These are phyloP conservation scores for Parnassius glacialis DNA, from an alignment of 2,888 invertebrate genomes.

Conservation along the genomic window DNA sequence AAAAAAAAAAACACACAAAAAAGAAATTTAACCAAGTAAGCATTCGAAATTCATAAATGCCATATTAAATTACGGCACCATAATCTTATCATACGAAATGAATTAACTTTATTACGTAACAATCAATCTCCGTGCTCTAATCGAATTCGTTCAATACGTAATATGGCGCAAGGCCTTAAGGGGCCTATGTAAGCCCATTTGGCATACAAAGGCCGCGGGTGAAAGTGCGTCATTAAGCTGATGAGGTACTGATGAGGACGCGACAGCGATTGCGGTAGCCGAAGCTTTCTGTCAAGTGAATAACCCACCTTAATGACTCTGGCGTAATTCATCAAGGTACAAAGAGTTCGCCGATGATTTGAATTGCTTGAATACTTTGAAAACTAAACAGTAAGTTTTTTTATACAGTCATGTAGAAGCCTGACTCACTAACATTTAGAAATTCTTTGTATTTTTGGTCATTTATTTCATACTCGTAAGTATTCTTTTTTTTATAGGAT, in stretches of 20 bases:
- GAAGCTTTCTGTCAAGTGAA: constrained; percentile 26
- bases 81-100: too few species aligned
- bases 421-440: constrained; percentile 9
- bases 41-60: too few species aligned
- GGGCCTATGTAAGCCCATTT: not conserved
- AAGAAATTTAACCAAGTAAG: too few species aligned
- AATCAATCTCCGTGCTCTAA: not conserved
- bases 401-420: not conserved
- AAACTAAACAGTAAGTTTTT: not conserved
- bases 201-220: constrained; percentile 20
- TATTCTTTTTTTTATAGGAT: too few species aligned
- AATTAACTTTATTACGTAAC: not conserved
- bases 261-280: constrained; percentile 8
- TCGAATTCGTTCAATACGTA: not conserved
- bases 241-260: constrained; percentile 35
- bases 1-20: too few species aligned
- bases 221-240: constrained; percentile 37
- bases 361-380: constrained; percentile 4
- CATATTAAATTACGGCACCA: too few species aligned
- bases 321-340: constrained; percentile 17
- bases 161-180: not conserved
- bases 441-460: not conserved
- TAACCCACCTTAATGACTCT: constrained; percentile 21
- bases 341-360: constrained; percentile 9
- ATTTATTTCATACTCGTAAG: not conserved